phyloP scores from a whole-genome alignment of 2,888 invertebrate genomes.

The Hirtodrosophila cameraria region DNA sequence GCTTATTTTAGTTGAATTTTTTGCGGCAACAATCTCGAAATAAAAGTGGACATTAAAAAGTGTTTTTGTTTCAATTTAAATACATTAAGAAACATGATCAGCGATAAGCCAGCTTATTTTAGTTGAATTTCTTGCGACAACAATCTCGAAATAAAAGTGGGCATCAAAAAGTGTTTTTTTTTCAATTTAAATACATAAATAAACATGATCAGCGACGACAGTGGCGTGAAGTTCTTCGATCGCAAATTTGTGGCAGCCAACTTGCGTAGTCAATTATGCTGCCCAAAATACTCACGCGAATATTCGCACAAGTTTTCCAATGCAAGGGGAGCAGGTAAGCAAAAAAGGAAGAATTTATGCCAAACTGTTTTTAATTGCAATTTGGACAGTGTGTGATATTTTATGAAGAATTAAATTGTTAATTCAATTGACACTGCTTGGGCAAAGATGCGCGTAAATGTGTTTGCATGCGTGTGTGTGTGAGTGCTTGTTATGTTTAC shows the following conservation, averaged over 20 bases:
- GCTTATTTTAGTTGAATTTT: too few relatives aligned
- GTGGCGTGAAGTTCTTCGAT: constrained; percentile 66
- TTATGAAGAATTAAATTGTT: neutral
- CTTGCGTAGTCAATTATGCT: constrained; percentile 63
- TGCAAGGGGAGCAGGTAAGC: constrained; percentile 28
- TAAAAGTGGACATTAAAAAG: neutral
- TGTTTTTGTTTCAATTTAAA: neutral
- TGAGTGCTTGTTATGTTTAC: neutral
- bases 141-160: neutral
- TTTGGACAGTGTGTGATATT: too few relatives aligned
- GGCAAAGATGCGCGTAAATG: too few relatives aligned
- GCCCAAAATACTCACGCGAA: constrained; percentile 72
- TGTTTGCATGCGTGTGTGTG: neutral
- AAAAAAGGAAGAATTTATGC: neutral
- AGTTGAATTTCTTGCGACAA: too few relatives aligned
- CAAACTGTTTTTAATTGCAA: neutral
- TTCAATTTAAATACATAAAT: neutral
- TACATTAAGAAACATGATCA: constrained; percentile 27
- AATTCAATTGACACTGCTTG: neutral
- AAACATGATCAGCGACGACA: constrained; percentile 36
- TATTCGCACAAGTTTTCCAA: constrained; percentile 47
- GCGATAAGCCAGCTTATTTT: too few relatives aligned
- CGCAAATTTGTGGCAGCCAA: constrained; percentile 73
- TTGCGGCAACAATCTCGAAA: too few relatives aligned
- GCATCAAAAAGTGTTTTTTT: neutral